phyloP scores from a whole-genome alignment of 2,888 invertebrate species.

The Trichogramma evanescens region DNA sequence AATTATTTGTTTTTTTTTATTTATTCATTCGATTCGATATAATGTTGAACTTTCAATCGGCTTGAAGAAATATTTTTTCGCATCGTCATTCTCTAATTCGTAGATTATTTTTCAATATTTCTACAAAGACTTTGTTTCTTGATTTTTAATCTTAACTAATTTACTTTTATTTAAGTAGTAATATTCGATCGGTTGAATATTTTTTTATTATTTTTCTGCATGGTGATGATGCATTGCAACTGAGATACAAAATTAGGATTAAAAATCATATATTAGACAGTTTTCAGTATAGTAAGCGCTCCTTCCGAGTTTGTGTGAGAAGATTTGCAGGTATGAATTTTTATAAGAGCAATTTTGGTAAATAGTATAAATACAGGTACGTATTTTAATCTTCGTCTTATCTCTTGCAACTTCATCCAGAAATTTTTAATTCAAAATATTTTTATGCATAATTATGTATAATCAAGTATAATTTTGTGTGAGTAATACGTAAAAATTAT shows the following conservation, averaged over 20 bases:
- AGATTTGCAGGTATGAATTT: constrained; percentile 6
- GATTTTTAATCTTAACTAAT: not conserved
- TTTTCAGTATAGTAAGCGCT: constrained; percentile 13
- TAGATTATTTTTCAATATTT: too few relatives aligned
- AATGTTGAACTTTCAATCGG: too few relatives aligned
- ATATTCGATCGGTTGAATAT: not conserved
- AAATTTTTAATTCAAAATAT: not conserved
- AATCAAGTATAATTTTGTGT: constrained; percentile 4
- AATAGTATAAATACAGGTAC: constrained; percentile 10
- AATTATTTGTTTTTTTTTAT: not conserved
- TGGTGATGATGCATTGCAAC: not conserved
- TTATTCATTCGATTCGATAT: not conserved
- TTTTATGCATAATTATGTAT: constrained; percentile 10
- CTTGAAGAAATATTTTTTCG: too few relatives aligned
- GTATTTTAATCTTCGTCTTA: constrained; percentile 10
- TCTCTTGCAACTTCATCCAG: constrained; percentile 1
- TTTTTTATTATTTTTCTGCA: not conserved
- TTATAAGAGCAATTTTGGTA: constrained; percentile 5
- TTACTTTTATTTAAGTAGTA: not conserved
- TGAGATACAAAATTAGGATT: not conserved
- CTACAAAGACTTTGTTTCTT: too few relatives aligned
- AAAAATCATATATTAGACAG: constrained; percentile 9
- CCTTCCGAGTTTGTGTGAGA: constrained; percentile 6
- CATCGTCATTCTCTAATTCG: too few relatives aligned
- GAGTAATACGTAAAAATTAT: too few relatives aligned